phyloP scores from a whole-genome alignment of 35 echinoderm and acorn worm species.

The Chiridota heheva region DNA sequence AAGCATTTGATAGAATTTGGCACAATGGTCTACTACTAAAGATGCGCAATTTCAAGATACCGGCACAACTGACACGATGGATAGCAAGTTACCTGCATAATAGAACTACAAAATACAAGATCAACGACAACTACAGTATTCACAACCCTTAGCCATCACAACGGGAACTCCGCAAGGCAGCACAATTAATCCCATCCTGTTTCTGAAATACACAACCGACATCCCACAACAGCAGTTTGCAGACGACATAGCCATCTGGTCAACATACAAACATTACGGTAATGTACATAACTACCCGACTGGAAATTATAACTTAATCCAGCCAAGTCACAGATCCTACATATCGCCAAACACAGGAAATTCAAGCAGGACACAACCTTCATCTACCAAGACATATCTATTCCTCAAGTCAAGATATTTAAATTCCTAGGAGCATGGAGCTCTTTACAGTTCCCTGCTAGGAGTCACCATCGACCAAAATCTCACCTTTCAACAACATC shows the following conservation, averaged over 20 bases:
- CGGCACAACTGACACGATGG: neutral
- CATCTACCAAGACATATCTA: neutral
- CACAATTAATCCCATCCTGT: constrained; percentile 18
- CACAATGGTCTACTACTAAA: constrained; percentile 22
- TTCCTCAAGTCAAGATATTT: neutral
- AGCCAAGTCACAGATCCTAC: constrained; percentile 12
- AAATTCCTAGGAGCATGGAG: too few relatives aligned
- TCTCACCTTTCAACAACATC: neutral
- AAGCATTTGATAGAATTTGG: constrained; percentile 28
- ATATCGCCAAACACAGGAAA: neutral
- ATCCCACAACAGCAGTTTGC: constrained; percentile 18
- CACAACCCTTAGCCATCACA: neutral
- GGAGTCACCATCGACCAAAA: neutral
- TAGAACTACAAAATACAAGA: neutral
- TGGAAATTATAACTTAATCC: constrained; percentile 14
- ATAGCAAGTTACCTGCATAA: neutral
- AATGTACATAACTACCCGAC: neutral
- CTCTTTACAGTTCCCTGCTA: too few relatives aligned
- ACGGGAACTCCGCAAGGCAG: constrained; percentile 23
- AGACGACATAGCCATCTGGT: constrained; percentile 27
- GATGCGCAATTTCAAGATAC: neutral
- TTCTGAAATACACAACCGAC: neutral
- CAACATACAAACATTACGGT: neutral
- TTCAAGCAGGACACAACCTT: neutral
- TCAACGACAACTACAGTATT: neutral